These are phyloP conservation scores for Trissolcus japonicus DNA, from an alignment of 2,888 invertebrate species.

Conservation along the genomic window DNA sequence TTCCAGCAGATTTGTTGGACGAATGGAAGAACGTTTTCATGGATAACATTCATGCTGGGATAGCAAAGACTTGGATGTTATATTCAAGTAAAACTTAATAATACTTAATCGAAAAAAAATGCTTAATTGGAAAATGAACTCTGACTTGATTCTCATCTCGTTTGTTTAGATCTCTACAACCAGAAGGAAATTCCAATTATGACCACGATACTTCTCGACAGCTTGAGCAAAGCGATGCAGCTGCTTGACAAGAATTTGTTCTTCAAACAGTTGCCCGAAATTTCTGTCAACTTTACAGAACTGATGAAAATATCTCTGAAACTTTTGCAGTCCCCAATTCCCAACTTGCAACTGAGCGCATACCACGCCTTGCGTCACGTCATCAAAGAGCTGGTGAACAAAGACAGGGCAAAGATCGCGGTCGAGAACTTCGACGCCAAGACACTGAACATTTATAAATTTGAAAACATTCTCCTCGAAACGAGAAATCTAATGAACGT, in stretches of 20 bases:
- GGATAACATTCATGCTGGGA: constrained; percentile 79
- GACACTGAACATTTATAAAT: constrained; percentile 75
- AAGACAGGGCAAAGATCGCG: constrained; percentile 75
- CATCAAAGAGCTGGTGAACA: constrained; percentile 75
- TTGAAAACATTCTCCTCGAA: constrained; percentile 72
- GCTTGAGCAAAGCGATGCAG: constrained; percentile 68
- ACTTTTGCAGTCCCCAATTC: constrained; percentile 73
- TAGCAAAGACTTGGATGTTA: constrained; percentile 78
- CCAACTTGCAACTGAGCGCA: constrained; percentile 77
- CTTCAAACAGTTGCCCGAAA: constrained; percentile 54
- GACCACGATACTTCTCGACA: constrained; percentile 63
- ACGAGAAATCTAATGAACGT: constrained; percentile 78
- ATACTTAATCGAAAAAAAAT: neutral
- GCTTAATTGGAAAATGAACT: no score
- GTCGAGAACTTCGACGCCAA: constrained; percentile 75
- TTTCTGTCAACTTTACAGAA: constrained; percentile 45
- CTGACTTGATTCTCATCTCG: neutral
- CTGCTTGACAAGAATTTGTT: constrained; percentile 65
- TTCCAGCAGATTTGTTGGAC: constrained; percentile 75
- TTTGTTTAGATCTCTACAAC: constrained; percentile 62
- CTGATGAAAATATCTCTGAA: constrained; percentile 73
- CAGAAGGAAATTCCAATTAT: constrained; percentile 60
- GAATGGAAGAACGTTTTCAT: constrained; percentile 90
- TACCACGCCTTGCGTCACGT: constrained; percentile 76
- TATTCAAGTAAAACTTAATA: constrained; percentile 62